A percentile compares a stretch with the other conserved stretches of the same genome.
Conservation (phyloP, 2,797 vertebrate genomes). For the Hydrolagus colliei region DNA sequence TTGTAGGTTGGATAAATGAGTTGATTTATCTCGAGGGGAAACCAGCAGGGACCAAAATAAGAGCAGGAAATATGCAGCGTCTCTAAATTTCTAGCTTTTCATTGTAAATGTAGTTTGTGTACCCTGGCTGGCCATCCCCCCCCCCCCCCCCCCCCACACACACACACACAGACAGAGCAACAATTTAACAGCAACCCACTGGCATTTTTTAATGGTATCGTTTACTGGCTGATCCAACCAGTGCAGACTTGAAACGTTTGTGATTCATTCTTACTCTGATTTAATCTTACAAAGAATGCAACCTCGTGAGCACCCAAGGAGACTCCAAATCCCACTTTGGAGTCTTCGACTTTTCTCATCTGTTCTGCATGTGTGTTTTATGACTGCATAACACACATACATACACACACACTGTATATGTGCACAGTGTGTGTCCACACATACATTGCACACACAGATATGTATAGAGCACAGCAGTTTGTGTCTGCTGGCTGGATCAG, state of each 20-base stretch:
- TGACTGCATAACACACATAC: too few species aligned
- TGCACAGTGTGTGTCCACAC: neutral
- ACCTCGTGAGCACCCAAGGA: neutral
- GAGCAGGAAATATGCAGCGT: neutral
- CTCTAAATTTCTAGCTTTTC: neutral
- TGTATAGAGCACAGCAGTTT: neutral
- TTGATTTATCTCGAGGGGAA: neutral
- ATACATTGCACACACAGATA: neutral
- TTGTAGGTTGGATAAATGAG: neutral
- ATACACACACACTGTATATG: neutral
- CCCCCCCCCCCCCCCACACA: too few species aligned
- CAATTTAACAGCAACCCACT: neutral
- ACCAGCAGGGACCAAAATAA: neutral
- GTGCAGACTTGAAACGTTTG: slow-evolving; percentile 37
- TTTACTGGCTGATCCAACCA: neutral
- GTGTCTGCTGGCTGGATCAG: neutral
- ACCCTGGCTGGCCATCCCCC: too few species aligned
- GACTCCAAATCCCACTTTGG: neutral
- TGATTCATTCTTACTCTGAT: slow-evolving; percentile 64
- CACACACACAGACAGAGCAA: neutral
- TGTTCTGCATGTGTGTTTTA: neutral
- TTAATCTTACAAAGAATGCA: slow-evolving; percentile 62
- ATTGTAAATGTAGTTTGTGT: too few species aligned
- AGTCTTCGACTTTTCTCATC: neutral
- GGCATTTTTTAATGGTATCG: neutral